Percentiles rank a stretch among this genome's conserved stretches.
Conservation (phyloP, 2,113 vertebrate genomes). For the Notarius lentiginosus region DNA sequence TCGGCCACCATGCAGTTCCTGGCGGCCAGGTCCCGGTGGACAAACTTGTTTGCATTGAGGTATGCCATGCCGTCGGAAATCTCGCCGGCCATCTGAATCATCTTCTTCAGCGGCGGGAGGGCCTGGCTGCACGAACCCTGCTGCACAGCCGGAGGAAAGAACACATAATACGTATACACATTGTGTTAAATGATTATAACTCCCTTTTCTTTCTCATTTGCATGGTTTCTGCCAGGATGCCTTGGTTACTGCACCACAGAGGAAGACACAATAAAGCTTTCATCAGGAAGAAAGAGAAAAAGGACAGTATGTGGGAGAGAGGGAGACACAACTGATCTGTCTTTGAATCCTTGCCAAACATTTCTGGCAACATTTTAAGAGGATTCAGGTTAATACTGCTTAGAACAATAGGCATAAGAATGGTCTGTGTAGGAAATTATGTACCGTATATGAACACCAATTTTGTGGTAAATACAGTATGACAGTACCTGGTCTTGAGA, state of each 20-base stretch:
- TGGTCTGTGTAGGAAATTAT: background rate
- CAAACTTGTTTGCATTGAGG: slow-evolving; percentile 98
- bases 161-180: slow-evolving; percentile 5
- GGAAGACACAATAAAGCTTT: background rate
- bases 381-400: background rate
- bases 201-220: background rate
- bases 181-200: background rate
- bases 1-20: slow-evolving; percentile 99
- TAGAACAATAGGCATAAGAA: background rate
- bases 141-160: slow-evolving; percentile 37
- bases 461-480: background rate
- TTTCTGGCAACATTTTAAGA: background rate
- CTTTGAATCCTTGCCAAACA: background rate
- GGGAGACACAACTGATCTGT: background rate
- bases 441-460: background rate
- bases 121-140: slow-evolving; percentile 81
- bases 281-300: background rate
- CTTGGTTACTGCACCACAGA: background rate
- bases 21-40: slow-evolving; percentile 94
- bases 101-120: slow-evolving; percentile 94
- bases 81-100: slow-evolving; percentile 99
- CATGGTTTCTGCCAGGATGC: background rate
- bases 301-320: background rate
- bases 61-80: slow-evolving; percentile 98
- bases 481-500: background rate